Percentiles rank a stretch among this genome's conserved stretches.
Evolutionary conservation across 2,113 vertebrate genomes (phyloP).

Genomic region (Desmodus rotundus): DNA sequence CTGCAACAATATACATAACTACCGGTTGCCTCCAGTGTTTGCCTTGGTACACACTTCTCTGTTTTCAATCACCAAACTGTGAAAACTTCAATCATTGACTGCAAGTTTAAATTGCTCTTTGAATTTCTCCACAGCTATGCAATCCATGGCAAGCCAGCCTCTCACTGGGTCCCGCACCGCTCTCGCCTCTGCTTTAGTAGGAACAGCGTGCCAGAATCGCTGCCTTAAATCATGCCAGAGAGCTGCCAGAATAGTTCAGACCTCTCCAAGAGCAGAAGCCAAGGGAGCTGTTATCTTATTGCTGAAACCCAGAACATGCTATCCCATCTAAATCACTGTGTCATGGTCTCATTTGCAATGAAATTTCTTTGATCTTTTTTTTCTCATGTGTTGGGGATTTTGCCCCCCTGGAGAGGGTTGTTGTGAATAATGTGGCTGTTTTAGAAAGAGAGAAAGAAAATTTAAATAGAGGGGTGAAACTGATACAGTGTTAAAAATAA

Average conservation of each 20-base stretch:
- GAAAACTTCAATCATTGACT: not conserved
- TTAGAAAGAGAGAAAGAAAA: slow-evolving; percentile 27
- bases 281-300: slow-evolving; percentile 57
- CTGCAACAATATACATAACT: not conserved
- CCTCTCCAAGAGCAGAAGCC: slow-evolving; percentile 51
- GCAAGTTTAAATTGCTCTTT: not conserved
- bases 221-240: slow-evolving; percentile 53
- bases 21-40: not conserved
- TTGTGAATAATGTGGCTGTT: slow-evolving; percentile 12
- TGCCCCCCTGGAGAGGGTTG: not conserved
- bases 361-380: slow-evolving; percentile 55
- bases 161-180: not conserved
- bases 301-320: slow-evolving; percentile 44
- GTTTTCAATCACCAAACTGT: not conserved
- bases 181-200: not conserved
- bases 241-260: slow-evolving; percentile 33
- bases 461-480: not conserved
- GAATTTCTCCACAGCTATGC: slow-evolving; percentile 36
- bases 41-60: slow-evolving; percentile 9
- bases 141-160: not conserved
- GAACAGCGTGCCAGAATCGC: slow-evolving; percentile 37
- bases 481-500: not conserved
- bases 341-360: slow-evolving; percentile 27
- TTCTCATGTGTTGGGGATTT: not conserved
- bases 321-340: slow-evolving; percentile 43